Base-by-base conservation (phyloP, 2,113 vertebrate genomes). In the Greenwoodochromis staneri region DNA sequence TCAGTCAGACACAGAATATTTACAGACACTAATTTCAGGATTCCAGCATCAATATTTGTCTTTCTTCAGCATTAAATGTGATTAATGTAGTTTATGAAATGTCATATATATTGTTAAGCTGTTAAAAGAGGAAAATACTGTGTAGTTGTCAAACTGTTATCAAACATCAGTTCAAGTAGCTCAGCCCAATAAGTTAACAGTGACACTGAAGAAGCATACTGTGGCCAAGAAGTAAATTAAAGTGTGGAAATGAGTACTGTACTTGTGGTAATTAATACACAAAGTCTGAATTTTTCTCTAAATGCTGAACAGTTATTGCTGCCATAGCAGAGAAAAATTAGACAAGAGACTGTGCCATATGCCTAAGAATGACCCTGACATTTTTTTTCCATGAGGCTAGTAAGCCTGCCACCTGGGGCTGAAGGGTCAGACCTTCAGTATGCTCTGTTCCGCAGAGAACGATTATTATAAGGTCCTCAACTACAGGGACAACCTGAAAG, bases 271-370 rank as follows among this genome's bases (percentile, higher is more conserved):
- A 76, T 78, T 78, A 49, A 8, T 31, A n/a, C 24, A 11, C 24
- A 29, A 78, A 78, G 42, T 78, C 27, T 78, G 45, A 51, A 8
- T 31, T 78, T 78, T 78, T 78, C 17, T 78, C 27, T 51, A 51
- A 78, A 51, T 19, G 27, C 27, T 78, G 27, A 11, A 51, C 27
- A 78, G 27, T 51, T 78, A 34, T 51, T 78, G 16, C 27, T 34
- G 17, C 27, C 27, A 51, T 31, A 31, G 45, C 2, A 13, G 73
- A 78, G 45, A 78, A 49, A 51, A 51, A 78, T 12, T 49, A 78
- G 27, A 51, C 17, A n/a, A n/a, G 27, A 0, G 0, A 78, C 45
- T 11, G 14, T 51, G 0, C 9, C 42, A 12, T 31, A 49, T 17
- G 4, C 6, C 14, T 78, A 0, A 49, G 42, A 78, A 49, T 78